These are phyloP conservation scores for Cydia amplana DNA, from an alignment of 1,140 invertebrate species.

Conservation along the genomic window DNA sequence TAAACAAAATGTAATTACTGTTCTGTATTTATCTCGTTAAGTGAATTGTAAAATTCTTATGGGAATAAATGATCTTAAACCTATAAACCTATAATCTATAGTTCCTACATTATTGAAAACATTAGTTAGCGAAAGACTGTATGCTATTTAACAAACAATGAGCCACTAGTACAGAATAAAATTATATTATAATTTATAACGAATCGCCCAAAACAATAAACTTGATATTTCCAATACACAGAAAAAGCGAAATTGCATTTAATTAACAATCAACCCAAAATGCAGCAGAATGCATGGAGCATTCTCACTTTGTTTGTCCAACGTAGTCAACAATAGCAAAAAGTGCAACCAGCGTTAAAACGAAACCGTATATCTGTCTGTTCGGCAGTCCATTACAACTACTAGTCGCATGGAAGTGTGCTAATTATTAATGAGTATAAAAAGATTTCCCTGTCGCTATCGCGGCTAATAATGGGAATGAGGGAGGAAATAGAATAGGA, in stretches of 20 bases:
- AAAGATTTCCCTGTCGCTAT: conserved; percentile 21
- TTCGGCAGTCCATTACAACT: conserved; percentile 16
- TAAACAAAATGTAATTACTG: too few relatives aligned
- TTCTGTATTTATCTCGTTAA: too few relatives aligned
- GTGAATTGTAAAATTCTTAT: too few relatives aligned
- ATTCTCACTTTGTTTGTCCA: not conserved
- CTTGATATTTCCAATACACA: not conserved
- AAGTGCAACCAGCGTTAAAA: not conserved
- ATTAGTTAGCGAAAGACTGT: not conserved
- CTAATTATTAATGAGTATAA: conserved; percentile 30
- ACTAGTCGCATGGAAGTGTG: not conserved
- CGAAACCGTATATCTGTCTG: not conserved
- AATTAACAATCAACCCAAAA: too few relatives aligned
- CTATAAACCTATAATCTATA: too few relatives aligned
- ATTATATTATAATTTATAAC: not conserved
- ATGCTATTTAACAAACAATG: too few relatives aligned
- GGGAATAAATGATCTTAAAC: too few relatives aligned
- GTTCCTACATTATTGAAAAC: not conserved
- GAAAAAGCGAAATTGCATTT: not conserved
- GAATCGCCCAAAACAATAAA: not conserved
- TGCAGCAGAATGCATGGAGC: not conserved
- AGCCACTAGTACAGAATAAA: too few relatives aligned
- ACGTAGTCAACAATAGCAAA: not conserved
- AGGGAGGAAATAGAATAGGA: not conserved
- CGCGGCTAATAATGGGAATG: not conserved